A percentile compares a stretch with the other conserved stretches of the same genome.
phyloP scores from a whole-genome alignment of 2,888 invertebrate species.

The Stegophylla sp. region DNA sequence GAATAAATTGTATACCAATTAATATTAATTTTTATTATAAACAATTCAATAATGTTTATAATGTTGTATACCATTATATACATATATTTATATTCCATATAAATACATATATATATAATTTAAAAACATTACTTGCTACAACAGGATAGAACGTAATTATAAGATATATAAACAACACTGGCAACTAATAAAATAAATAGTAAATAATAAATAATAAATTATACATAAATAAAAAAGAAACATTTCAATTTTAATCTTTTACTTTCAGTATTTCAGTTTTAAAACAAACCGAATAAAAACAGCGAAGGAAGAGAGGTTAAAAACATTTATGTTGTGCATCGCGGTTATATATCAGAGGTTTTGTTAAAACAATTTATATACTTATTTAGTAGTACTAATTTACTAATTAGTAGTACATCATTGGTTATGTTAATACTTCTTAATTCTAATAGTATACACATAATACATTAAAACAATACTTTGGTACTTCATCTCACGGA shows the following conservation, averaged over 20 bases:
- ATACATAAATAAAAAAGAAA: slow-evolving; percentile 23
- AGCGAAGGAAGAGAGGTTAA: slow-evolving; percentile 52
- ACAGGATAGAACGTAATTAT: slow-evolving; percentile 43
- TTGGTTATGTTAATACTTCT: slow-evolving; percentile 54
- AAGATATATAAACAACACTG: slow-evolving; percentile 39
- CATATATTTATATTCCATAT: background rate
- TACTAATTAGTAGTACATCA: slow-evolving; percentile 55
- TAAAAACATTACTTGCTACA: slow-evolving; percentile 35
- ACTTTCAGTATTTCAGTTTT: slow-evolving; percentile 44
- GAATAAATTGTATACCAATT: slow-evolving; percentile 35
- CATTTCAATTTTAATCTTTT: slow-evolving; percentile 21
- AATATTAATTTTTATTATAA: slow-evolving; percentile 39
- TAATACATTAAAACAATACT: slow-evolving; percentile 57
- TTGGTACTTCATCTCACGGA: slow-evolving; percentile 51
- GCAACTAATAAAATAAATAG: slow-evolving; percentile 45
- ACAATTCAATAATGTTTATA: slow-evolving; percentile 43
- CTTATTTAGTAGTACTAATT: slow-evolving; percentile 38
- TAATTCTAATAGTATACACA: slow-evolving; percentile 57
- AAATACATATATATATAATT: slow-evolving; percentile 18
- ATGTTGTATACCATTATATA: slow-evolving; percentile 30
- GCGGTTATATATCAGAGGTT: slow-evolving; percentile 30
- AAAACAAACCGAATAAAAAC: slow-evolving; percentile 55
- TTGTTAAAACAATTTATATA: slow-evolving; percentile 36
- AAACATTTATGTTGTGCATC: slow-evolving; percentile 50
- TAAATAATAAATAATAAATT: slow-evolving; percentile 25